Base-by-base conservation (phyloP, 2,888 invertebrate species). In the Leptura quadrifasciata region DNA sequence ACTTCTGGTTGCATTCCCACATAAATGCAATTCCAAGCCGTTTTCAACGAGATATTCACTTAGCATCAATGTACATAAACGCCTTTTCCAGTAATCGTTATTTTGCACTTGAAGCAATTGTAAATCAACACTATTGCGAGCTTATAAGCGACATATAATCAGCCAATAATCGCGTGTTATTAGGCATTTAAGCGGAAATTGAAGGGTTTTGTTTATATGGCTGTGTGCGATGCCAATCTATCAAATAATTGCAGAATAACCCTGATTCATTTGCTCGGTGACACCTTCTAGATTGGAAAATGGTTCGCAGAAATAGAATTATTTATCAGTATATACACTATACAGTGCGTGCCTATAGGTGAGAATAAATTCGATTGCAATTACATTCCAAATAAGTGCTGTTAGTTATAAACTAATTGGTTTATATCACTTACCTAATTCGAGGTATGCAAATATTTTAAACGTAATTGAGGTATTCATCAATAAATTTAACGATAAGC, bases 81-180 rank as follows among this genome's bases (percentile, higher is more conserved):
- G 27, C n/a, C 15, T 15, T 58, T 58, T 58, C 58, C 10, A 15
- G 15, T 24, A 58, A 58, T 58, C 5, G 24, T 10, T 58, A 27
- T n/a, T 58, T 58, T 58, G 24, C 21, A 24, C 24, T 58, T 0
- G 1, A 21, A 58, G 24, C 24, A 58, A 58, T 58, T 58, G 58
- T 24, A 58, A 58, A 58, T 58, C 58, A 58, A 58, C 58, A 5
- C 58, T n/a, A 47, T 47, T 47, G 58, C 21, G 58, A 58, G n/a
- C 10, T 21, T 20, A 58, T 58, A 58, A 58, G 24, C 27, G 58
- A 58, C 24, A 15, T 58, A 27, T 27, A 58, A 58, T 58, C 58
- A 58, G 58, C 21, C 58, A 24, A 24, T 58, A 24, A 58, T 58
- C n/a, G 58, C 58, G 24, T 58, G 58, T 27, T 58, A 58, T 58